Evolutionary conservation across 2,797 vertebrate genomes (phyloP), one percentile per base, ranked within the genome.

Genomic region (Neosilurus hyrtlii): DNA sequence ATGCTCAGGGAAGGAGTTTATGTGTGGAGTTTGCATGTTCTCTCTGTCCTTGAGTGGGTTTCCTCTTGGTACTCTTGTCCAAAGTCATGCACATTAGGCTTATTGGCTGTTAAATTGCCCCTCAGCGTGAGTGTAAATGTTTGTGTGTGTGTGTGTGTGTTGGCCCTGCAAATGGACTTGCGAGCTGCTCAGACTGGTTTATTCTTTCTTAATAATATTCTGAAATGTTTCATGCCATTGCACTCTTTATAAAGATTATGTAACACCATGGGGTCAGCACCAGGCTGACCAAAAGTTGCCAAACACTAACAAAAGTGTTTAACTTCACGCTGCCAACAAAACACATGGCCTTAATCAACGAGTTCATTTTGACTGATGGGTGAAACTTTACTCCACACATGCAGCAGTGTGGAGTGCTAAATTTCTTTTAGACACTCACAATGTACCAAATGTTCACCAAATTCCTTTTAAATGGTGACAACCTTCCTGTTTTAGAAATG

Each of bases 381-480:
- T 54, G 22, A 37, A 22, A 79, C 37, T 61, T 67, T 78, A 22
- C 15, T 37, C 65, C 49, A 49, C 56, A 68, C 15, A 49, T 63
- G 73, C 5, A 24, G 74, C 71, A 61, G 37, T 49, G 1, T n/a
- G 62, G n/a, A 73, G 52, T 85, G n/a, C 15, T 49, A 71, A 5
- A 22, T 63, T 35, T 43, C 56, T 56, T 63, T 30, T 49, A 37
- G 24, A 75, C 61, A 4, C n/a, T 62, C 1, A 52, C 56, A 75
- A 14, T 63, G 56, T 59, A 16, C 51, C 51, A 80, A 49, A 61
- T 77, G 57, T 43, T 24, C 80, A 18, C 15, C 43, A 61, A 22
- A 18, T 66, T 66, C 57, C 22, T 43, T 59, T 37, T 43, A 26
- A 83, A 81, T 70, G 24, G 51, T 66, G 4, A 30, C 62, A 79